These are phyloP conservation scores for Drosophila tanythrix DNA, from an alignment of 2,888 invertebrate species.

Conservation along the genomic window DNA sequence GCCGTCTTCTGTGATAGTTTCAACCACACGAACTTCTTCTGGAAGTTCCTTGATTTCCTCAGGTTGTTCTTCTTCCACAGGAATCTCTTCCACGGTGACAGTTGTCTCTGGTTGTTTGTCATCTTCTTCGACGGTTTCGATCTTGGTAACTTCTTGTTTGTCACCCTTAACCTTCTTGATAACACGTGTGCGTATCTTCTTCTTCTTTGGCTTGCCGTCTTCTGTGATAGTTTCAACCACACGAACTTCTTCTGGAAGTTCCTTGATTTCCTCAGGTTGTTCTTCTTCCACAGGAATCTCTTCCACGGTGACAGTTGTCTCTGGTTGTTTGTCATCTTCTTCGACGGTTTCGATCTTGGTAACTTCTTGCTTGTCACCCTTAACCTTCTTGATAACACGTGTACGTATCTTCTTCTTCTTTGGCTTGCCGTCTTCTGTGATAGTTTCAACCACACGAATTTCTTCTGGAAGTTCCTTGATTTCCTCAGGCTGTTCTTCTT, in stretches of 20 bases:
- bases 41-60: slow-evolving; percentile 20
- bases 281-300: slow-evolving; percentile 22
- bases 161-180: slow-evolving; percentile 30
- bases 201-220: slow-evolving; percentile 22
- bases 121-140: slow-evolving; percentile 28
- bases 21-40: slow-evolving; percentile 21
- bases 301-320: slow-evolving; percentile 33
- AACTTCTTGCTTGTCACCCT: slow-evolving; percentile 37
- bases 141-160: slow-evolving; percentile 29
- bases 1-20: slow-evolving; percentile 22
- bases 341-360: slow-evolving; percentile 40
- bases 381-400: slow-evolving; percentile 34
- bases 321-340: slow-evolving; percentile 31
- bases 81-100: slow-evolving; percentile 21
- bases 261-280: slow-evolving; percentile 12
- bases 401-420: slow-evolving; percentile 36
- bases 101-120: slow-evolving; percentile 26
- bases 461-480: slow-evolving; percentile 25
- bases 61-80: slow-evolving; percentile 16
- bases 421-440: slow-evolving; percentile 17
- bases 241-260: slow-evolving; percentile 27
- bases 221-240: slow-evolving; percentile 18
- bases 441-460: slow-evolving; percentile 18
- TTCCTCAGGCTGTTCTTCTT: slow-evolving; percentile 16
- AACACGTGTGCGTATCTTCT: slow-evolving; percentile 28